These are phyloP conservation scores for Myotis planiceps DNA, from an alignment of 2,797 vertebrate genomes.

Conservation along the genomic window DNA sequence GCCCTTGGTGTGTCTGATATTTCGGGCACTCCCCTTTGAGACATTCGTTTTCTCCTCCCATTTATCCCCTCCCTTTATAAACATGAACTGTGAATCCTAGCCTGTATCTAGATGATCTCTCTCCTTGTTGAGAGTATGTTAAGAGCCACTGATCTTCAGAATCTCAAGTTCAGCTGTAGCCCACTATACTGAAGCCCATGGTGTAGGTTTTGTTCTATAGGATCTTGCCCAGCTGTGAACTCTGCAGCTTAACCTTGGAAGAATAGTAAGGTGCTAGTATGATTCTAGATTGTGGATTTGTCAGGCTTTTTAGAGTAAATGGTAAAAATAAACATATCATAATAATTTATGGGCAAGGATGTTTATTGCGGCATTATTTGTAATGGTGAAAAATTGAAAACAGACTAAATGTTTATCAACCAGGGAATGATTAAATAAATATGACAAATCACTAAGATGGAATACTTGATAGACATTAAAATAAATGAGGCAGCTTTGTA, in stretches of 20 bases:
- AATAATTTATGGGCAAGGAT: constrained; percentile 24
- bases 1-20: constrained; percentile 52
- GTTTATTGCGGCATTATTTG: constrained; percentile 27
- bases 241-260: not conserved
- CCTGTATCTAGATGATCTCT: constrained; percentile 28
- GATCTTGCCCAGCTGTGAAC: not conserved
- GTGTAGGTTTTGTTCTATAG: not conserved
- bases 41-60: constrained; percentile 16
- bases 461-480: not conserved
- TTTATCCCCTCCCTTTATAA: constrained; percentile 67
- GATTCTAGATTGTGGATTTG: not conserved
- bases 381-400: constrained; percentile 52
- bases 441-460: not conserved
- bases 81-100: constrained; percentile 51
- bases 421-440: constrained; percentile 26
- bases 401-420: constrained; percentile 14
- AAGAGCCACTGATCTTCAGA: not conserved
- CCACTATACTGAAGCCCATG: not conserved
- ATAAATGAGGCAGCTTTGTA: not conserved
- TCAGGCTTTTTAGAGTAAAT: constrained; percentile 6
- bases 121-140: constrained; percentile 6
- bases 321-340: constrained; percentile 33
- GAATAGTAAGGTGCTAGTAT: not conserved
- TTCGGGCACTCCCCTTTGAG: constrained; percentile 49
- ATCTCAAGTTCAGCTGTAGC: not conserved